These are phyloP conservation scores for Lucifuga dentata DNA, from an alignment of 2,113 vertebrate species.

Conservation along the genomic window DNA sequence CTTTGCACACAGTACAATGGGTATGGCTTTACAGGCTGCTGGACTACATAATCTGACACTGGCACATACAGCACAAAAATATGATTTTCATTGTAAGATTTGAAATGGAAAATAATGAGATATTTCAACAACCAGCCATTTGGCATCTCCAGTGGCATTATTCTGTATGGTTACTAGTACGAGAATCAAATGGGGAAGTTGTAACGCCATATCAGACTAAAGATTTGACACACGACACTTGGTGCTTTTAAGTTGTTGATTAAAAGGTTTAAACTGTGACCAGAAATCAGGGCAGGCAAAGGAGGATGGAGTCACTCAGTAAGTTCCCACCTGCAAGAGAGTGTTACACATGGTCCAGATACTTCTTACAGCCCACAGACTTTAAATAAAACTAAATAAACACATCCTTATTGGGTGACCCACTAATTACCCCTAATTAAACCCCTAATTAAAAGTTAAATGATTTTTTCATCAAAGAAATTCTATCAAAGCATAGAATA, in stretches of 20 bases:
- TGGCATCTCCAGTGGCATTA: neutral
- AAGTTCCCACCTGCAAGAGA: conserved; percentile 12
- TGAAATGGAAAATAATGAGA: too few species aligned
- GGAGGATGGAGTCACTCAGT: neutral
- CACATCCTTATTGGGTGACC: too few species aligned
- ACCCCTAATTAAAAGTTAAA: too few species aligned
- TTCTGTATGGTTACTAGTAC: neutral
- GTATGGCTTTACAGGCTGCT: too few species aligned
- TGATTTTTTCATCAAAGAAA: too few species aligned
- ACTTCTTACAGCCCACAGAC: neutral
- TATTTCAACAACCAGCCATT: too few species aligned
- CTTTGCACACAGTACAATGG: too few species aligned
- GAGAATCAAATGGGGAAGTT: neutral
- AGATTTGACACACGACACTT: neutral
- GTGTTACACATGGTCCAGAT: neutral
- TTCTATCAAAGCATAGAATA: too few species aligned
- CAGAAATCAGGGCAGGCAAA: neutral
- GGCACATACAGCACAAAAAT: too few species aligned
- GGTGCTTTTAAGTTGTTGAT: conserved; percentile 11
- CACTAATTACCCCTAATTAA: too few species aligned
- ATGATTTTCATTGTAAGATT: too few species aligned
- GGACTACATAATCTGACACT: too few species aligned
- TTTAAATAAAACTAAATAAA: neutral
- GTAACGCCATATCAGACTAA: neutral
- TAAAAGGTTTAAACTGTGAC: conserved; percentile 18